Conservation (phyloP, 2,797 vertebrate species). For the Falco berigora region DNA sequence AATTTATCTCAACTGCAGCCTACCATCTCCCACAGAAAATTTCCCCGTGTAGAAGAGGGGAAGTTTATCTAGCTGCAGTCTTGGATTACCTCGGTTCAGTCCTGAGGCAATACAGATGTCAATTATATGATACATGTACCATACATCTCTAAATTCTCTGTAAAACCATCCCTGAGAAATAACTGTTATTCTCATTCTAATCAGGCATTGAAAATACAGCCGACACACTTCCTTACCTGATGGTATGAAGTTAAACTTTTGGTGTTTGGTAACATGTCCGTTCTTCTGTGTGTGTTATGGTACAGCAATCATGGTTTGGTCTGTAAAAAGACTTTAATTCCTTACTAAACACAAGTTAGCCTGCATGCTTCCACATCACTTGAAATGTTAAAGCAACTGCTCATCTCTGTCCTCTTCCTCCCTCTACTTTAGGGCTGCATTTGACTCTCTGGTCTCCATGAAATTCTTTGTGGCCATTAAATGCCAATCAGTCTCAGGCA, state of each 20-base stretch:
- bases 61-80: slow-evolving; percentile 28
- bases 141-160: neutral
- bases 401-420: neutral
- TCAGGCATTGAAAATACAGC: neutral
- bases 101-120: slow-evolving; percentile 4
- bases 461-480: neutral
- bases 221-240: neutral
- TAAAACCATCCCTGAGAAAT: neutral
- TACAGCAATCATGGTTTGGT: neutral
- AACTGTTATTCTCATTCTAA: neutral
- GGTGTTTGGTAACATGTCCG: neutral
- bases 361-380: neutral
- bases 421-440: neutral
- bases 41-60: neutral
- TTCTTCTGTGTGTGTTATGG: neutral
- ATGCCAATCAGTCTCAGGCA: neutral
- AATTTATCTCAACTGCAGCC: neutral
- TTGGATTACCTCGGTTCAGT: slow-evolving; percentile 1
- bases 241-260: neutral
- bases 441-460: neutral
- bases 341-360: neutral
- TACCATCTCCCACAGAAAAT: neutral
- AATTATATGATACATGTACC: neutral
- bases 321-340: neutral
- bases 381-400: neutral